Evolutionary conservation across 2,113 vertebrate species (phyloP).

Genomic region (Pachyramphus minor): DNA sequence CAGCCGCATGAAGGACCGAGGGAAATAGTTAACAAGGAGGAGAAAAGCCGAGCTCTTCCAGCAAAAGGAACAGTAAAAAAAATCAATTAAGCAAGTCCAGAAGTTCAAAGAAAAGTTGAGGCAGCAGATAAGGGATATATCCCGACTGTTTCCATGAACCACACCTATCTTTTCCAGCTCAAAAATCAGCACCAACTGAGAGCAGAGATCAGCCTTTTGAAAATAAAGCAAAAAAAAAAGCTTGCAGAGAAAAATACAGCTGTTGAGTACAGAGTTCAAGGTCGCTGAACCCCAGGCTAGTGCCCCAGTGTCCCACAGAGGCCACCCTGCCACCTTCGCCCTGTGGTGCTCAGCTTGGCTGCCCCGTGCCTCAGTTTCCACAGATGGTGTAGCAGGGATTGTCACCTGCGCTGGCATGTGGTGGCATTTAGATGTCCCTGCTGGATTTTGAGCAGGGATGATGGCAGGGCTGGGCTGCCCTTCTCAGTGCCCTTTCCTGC

Average conservation of each 20-base stretch:
- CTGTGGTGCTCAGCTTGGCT: neutral
- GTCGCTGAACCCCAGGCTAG: neutral
- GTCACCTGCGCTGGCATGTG: accelerated
- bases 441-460: neutral
- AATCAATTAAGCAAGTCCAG: neutral
- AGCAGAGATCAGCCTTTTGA: neutral
- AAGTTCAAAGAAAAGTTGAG: neutral
- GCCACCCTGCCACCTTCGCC: neutral
- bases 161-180: neutral
- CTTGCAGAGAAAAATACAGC: constrained; percentile 1
- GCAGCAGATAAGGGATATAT: neutral
- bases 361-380: neutral
- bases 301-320: accelerated
- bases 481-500: neutral
- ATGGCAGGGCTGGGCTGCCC: neutral
- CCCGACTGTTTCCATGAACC: neutral
- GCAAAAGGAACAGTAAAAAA: neutral
- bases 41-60: neutral
- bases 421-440: neutral
- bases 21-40: neutral
- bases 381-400: accelerated
- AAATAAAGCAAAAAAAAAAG: neutral
- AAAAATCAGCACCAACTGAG: neutral
- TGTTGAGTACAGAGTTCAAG: neutral
- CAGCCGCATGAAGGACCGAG: accelerated